Evolutionary conservation across 23 tunicate genomes (phyloP), one percentile per base, ranked within the genome.

Genomic region (Ciona savignyi): DNA sequence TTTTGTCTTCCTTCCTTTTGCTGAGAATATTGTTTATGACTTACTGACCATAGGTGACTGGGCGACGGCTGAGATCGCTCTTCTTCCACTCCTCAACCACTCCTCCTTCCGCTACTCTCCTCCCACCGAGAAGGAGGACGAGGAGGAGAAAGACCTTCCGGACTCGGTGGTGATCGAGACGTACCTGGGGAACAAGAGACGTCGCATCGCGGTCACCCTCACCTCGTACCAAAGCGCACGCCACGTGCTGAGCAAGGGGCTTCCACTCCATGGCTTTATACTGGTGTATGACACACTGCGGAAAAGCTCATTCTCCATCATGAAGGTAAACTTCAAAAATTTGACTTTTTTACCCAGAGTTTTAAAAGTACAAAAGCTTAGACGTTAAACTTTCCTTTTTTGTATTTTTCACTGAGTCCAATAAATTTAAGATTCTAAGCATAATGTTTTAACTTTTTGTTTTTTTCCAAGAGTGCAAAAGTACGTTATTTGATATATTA

Each of bases 151-250:
- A 33, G 33, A 84, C 21, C 27, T 85, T 15, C 61, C 65, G 30
- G 83, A 71, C 51, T 60, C 84, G 0, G 65, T 88, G 29, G 63
- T 30, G 0, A 78, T 91, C 32, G 97, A 84, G 63, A 84, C 97
- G 23, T 81, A 91, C 65, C 83, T 91, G 0, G 87, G 86, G 2
- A 80, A 74, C 26, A 78, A 84, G 34, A 51, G 90, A 23, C 74
- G 97, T 29, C 51, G 91, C 23, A 91, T 85, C 65, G 75, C 79
- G 23, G 82, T 91, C 68, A 80, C 90, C 0, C 11, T 91, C 66
- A 77, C 97, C 9, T 91, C 97, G 62, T 91, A 91, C 51, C 91
- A 91, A 63, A 68, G 73, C 62, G 97, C 97, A 4, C 60, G 86
- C 29, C 78, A 81, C 30, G 76, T 85, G 9, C 51, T 91, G 75